Evolutionary conservation across 2,113 vertebrate species (phyloP).

Genomic region (Mastomys coucha): DNA sequence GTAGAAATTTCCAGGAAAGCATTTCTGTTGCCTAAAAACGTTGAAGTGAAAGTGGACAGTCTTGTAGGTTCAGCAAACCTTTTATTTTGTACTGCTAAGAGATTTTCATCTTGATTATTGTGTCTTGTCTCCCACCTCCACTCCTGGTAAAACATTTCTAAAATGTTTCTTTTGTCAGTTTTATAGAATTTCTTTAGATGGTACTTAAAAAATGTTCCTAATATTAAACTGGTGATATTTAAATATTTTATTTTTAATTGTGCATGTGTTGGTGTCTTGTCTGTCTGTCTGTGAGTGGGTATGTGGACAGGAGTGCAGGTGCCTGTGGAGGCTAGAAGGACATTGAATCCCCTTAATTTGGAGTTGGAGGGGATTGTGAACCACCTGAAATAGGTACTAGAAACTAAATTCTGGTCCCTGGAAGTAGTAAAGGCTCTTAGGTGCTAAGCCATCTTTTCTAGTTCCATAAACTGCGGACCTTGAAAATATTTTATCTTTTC

Average conservation of each 20-base stretch:
- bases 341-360: neutral
- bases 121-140: slow-evolving; percentile 46
- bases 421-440: neutral
- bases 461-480: neutral
- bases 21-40: slow-evolving; percentile 78
- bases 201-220: slow-evolving; percentile 39
- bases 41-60: slow-evolving; percentile 79
- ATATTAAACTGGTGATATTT: slow-evolving; percentile 47
- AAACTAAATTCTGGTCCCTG: neutral
- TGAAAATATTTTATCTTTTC: slow-evolving; percentile 47
- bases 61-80: slow-evolving; percentile 76
- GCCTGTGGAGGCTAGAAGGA: neutral
- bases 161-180: slow-evolving; percentile 61
- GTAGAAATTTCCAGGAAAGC: slow-evolving; percentile 82
- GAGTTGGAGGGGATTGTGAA: neutral
- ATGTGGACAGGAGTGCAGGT: neutral
- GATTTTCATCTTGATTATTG: slow-evolving; percentile 74
- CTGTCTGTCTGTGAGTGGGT: neutral
- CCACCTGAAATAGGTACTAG: neutral
- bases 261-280: neutral
- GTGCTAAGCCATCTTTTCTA: neutral
- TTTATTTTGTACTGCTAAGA: slow-evolving; percentile 75
- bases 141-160: slow-evolving; percentile 71
- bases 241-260: neutral
- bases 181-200: slow-evolving; percentile 66